phyloP scores from a whole-genome alignment of 1,140 invertebrate species.

The Neotoxoptera formosana region DNA sequence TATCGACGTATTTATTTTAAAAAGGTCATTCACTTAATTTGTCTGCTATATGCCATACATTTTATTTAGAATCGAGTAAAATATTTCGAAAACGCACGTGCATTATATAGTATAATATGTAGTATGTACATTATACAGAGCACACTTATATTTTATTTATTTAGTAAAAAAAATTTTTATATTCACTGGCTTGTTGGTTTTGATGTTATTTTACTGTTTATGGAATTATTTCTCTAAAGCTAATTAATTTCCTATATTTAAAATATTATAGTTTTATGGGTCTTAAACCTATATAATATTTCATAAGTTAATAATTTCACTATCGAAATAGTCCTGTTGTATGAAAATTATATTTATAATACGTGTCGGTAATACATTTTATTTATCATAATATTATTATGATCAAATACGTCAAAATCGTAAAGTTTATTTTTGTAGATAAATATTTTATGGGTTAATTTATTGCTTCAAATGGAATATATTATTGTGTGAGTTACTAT shows the following conservation, averaged over 20 bases:
- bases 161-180: background rate
- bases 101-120: background rate
- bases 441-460: background rate
- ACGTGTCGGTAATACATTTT: background rate
- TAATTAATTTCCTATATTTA: background rate
- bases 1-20: background rate
- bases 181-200: background rate
- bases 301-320: background rate
- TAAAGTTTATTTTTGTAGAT: conserved; percentile 11
- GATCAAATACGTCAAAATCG: background rate
- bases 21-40: background rate
- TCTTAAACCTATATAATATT: background rate
- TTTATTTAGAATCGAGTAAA: background rate
- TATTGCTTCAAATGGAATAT: background rate
- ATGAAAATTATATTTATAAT: background rate
- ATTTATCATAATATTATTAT: background rate
- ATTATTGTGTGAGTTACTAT: background rate
- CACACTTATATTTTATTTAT: background rate
- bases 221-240: background rate
- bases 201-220: background rate
- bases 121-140: background rate
- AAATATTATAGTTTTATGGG: background rate
- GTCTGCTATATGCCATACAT: background rate
- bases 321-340: background rate
- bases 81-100: background rate